Base-by-base conservation (phyloP, 2,888 invertebrate species). In the Mythimna ferrago region DNA sequence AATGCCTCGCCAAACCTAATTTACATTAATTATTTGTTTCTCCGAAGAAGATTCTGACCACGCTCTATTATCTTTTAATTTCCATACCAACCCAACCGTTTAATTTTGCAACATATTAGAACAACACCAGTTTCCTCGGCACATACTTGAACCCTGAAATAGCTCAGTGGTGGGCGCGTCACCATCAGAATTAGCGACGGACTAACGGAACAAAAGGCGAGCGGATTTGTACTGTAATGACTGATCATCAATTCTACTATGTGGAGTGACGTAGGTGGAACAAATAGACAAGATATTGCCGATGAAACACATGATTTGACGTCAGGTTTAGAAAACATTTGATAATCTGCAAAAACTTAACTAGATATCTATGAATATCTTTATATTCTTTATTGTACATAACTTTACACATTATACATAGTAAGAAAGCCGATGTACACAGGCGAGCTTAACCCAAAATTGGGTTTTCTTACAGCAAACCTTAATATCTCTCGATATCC, bases 111-210 rank as follows among this genome's bases (percentile, higher is more conserved):
- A 66, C 78, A 70, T 62, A 51, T 65, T 44, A 54, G 69, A 65
- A 54, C 78, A 71, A 48, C 53, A 66, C 19, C 66, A 67, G 57
- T 19, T 60, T 26, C 57, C 70, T 38, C 41, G 26, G 53, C 67
- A 66, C 56, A 32, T 44, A 81, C 81, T 76, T 72, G 66, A 76
- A 65, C 62, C 66, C 73, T 81, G 73, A 86, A 83, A 83, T 84
- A 86, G 71, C 66, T 21, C n/a, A 7, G 63, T 62, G 9, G n/a
- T n/a, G 16, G 11, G 56, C 68, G 66, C 77, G 84, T 86, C 81
- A 83, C 63, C 65, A 71, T 60, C 83, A 57, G 69, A 81, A 76
- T 76, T 80, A 80, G 72, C 56, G 57, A 70, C 71, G 53, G 53
- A 57, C 38, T 76, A 56, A 71, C 61, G 58, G 73, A 78, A 82